A percentile compares a stretch with the other conserved stretches of the same genome.
Evolutionary conservation across 2,888 invertebrate species (phyloP).

Genomic region (Phaedon cochleariae): DNA sequence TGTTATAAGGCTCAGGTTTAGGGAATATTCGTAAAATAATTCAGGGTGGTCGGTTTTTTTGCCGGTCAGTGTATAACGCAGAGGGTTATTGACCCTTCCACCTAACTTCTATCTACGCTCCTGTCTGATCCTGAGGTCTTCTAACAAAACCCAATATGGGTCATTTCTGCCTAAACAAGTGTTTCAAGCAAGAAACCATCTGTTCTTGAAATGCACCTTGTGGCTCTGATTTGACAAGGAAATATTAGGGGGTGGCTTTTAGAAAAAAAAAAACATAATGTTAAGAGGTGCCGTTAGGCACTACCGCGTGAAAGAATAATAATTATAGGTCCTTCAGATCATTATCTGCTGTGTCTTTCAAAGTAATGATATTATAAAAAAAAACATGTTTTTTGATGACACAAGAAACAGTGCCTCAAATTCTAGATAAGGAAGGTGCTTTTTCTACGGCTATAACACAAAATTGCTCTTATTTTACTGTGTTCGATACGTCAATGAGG

Average conservation of each 20-base stretch:
- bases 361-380: background rate
- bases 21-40: too few species aligned
- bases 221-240: conserved; percentile 36
- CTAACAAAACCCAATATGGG: conserved; percentile 36
- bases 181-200: conserved; percentile 33
- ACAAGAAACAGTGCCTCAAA: too few species aligned
- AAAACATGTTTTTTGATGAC: too few species aligned
- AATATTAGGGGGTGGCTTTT: conserved; percentile 8
- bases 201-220: conserved; percentile 40
- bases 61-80: too few species aligned
- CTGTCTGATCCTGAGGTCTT: background rate
- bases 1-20: too few species aligned
- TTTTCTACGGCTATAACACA: too few species aligned
- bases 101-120: too few species aligned
- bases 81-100: too few species aligned
- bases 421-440: too few species aligned
- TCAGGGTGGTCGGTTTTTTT: too few species aligned
- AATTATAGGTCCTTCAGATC: background rate
- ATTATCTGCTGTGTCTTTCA: background rate
- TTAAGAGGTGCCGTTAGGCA: conserved; percentile 13
- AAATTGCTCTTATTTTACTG: too few species aligned
- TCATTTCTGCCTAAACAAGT: conserved; percentile 32
- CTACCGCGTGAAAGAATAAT: background rate
- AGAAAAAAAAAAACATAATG: conserved; percentile 9
- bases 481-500: too few species aligned